Evolutionary conservation across 2,113 vertebrate genomes (phyloP).

Genomic region (Ctenodactylus gundi): DNA sequence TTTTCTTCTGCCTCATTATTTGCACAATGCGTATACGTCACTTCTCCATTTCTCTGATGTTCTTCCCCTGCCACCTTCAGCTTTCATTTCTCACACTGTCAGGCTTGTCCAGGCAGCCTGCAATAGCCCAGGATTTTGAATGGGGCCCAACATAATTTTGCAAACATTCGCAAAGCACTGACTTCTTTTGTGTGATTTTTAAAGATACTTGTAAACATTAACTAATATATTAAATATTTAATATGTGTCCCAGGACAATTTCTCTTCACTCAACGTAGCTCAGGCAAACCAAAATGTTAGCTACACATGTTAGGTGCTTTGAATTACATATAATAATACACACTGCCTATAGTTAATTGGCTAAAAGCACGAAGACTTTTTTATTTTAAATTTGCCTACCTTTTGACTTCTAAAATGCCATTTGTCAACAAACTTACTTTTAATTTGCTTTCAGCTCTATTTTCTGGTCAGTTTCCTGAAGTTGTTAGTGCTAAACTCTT

Average conservation of each 20-base stretch:
- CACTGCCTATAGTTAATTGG: neutral
- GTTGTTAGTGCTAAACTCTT: neutral
- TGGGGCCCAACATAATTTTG: too few species aligned
- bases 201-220: too few species aligned
- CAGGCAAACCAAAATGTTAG: too few species aligned
- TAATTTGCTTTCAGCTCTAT: neutral
- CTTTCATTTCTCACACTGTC: neutral
- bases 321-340: neutral
- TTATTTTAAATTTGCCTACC: neutral
- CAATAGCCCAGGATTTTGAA: too few species aligned
- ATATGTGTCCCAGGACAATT: too few species aligned
- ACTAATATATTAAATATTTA: too few species aligned
- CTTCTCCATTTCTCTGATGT: neutral
- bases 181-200: too few species aligned
- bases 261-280: too few species aligned
- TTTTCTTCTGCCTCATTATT: neutral
- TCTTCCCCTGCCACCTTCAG: neutral
- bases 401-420: neutral
- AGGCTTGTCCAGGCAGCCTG: too few species aligned
- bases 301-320: too few species aligned
- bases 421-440: neutral
- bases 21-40: neutral
- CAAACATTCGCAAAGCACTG: too few species aligned
- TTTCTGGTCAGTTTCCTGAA: neutral
- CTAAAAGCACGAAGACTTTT: neutral